Percentiles rank a stretch among this genome's conserved stretches.
These are phyloP conservation scores for Parauchenoglanis punctatus DNA, from an alignment of 2,797 vertebrate species.

Conservation along the genomic window DNA sequence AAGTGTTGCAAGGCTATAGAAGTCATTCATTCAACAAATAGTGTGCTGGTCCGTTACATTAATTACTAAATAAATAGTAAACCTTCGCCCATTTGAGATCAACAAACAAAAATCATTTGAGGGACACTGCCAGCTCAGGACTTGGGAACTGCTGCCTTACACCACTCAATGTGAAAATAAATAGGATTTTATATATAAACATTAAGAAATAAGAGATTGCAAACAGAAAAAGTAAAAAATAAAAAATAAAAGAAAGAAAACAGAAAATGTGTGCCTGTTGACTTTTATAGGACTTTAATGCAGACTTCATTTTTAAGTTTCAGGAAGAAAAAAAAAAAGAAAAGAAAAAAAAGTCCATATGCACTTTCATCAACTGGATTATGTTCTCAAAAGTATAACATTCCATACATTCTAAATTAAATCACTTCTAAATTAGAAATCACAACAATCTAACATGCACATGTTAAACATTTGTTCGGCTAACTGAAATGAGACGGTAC, in stretches of 20 bases:
- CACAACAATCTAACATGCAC: conserved; percentile 15
- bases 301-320: background rate
- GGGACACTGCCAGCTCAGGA: background rate
- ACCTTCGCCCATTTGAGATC: no score
- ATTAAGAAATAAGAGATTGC: background rate
- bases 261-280: background rate
- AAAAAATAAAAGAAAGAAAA: no score
- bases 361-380: background rate
- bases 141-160: background rate
- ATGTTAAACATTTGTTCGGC: background rate
- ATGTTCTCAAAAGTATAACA: conserved; percentile 5
- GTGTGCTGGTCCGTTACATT: background rate
- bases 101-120: no score
- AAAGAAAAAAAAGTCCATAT: background rate
- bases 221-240: background rate
- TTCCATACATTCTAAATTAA: conserved; percentile 18
- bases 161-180: background rate
- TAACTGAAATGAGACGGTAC: conserved; percentile 17
- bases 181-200: no score
- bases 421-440: conserved; percentile 4
- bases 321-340: background rate
- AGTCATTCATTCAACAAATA: background rate
- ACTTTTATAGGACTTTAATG: background rate
- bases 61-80: background rate
- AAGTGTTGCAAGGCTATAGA: background rate